phyloP scores from a whole-genome alignment of 2,888 invertebrate genomes.

The Brachypterus glaber region DNA sequence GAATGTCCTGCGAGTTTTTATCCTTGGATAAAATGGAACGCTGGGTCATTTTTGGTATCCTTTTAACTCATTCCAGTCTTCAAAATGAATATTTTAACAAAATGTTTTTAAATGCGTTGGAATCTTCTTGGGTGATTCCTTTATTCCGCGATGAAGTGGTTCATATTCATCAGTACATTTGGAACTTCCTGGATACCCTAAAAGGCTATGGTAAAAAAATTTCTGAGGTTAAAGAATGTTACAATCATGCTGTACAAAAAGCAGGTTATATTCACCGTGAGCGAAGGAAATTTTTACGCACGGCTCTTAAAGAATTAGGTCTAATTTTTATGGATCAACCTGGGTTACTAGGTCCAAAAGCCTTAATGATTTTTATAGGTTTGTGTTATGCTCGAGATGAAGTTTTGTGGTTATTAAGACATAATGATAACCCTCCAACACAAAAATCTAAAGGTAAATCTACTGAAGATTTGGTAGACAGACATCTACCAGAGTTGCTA shows the following conservation, averaged over 20 bases:
- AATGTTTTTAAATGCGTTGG: slow-evolving; percentile 86
- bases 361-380: slow-evolving; percentile 92
- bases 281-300: slow-evolving; percentile 88
- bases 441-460: slow-evolving; percentile 74
- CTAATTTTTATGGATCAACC: slow-evolving; percentile 96
- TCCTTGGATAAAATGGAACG: slow-evolving; percentile 92
- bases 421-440: slow-evolving; percentile 89
- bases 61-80: slow-evolving; percentile 81
- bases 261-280: slow-evolving; percentile 90
- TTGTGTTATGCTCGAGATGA: slow-evolving; percentile 94
- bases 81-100: slow-evolving; percentile 72
- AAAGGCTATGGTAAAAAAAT: slow-evolving; percentile 90
- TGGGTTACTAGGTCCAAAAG: slow-evolving; percentile 94
- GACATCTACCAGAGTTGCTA: slow-evolving; percentile 91
- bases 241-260: slow-evolving; percentile 80
- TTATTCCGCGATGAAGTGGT: slow-evolving; percentile 96
- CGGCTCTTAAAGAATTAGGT: slow-evolving; percentile 89
- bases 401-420: slow-evolving; percentile 91
- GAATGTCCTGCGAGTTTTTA: slow-evolving; percentile 95
- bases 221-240: slow-evolving; percentile 93
- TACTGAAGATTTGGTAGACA: slow-evolving; percentile 88
- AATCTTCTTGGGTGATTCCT: slow-evolving; percentile 89
- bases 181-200: slow-evolving; percentile 85
- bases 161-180: slow-evolving; percentile 88
- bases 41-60: slow-evolving; percentile 93